phyloP scores from a whole-genome alignment of 2,797 vertebrate genomes.

The Avahi laniger region DNA sequence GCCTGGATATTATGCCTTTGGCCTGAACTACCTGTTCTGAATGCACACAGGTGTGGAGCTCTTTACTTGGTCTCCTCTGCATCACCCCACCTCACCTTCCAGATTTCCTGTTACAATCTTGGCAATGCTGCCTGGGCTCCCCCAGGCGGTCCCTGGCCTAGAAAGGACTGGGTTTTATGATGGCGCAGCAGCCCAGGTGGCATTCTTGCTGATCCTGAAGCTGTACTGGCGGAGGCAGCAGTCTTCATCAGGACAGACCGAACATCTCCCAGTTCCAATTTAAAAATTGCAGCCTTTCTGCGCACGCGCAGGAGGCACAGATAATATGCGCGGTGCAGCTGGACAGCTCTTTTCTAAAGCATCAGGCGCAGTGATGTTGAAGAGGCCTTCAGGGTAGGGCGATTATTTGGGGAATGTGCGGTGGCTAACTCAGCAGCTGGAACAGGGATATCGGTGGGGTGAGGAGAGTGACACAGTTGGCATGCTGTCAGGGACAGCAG shows the following conservation, averaged over 20 bases:
- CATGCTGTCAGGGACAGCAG: neutral
- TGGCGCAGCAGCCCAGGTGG: fast-evolving
- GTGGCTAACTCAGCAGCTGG: neutral
- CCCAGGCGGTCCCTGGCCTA: neutral
- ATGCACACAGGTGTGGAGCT: neutral
- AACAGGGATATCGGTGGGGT: neutral
- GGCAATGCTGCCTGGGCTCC: neutral
- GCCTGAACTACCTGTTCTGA: neutral
- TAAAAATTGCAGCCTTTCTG: neutral
- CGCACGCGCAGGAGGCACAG: neutral
- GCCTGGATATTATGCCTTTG: neutral
- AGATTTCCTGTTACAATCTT: neutral
- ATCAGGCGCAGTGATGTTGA: neutral
- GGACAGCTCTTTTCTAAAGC: neutral
- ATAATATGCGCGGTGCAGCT: neutral
- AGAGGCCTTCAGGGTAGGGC: neutral
- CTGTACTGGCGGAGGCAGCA: neutral
- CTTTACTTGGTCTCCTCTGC: neutral
- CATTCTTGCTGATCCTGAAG: neutral
- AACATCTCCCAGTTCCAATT: neutral
- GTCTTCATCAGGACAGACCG: neutral
- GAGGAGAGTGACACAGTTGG: neutral
- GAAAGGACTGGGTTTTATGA: neutral
- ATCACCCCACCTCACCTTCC: neutral
- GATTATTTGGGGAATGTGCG: neutral